Conservation (phyloP, 35 echinoderm and acorn worm species). For the Acanthaster planci region DNA sequence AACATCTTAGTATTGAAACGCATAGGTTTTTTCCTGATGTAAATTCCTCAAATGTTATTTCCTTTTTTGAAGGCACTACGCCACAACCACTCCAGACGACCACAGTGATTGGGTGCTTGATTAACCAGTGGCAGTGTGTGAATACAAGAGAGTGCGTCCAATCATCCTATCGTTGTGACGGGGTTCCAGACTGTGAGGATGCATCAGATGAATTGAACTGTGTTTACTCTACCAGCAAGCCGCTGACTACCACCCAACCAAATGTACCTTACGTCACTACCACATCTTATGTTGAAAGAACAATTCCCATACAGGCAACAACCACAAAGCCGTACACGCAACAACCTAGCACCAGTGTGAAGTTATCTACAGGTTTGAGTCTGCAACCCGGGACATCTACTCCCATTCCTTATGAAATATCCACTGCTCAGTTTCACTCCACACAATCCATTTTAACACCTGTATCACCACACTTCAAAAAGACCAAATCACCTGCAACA, state of each 20-base stretch:
- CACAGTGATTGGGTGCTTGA: conserved; percentile 48
- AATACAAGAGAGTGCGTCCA: conserved; percentile 23
- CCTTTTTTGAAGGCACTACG: conserved; percentile 57
- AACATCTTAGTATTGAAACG: too few relatives aligned
- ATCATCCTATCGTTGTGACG: conserved; percentile 35
- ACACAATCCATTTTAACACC: conserved; percentile 30
- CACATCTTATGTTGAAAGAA: not conserved
- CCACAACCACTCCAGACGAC: conserved; percentile 69
- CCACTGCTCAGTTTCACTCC: conserved; percentile 13
- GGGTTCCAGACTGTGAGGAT: conserved; percentile 23
- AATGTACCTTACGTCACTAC: not conserved
- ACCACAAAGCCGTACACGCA: conserved; percentile 6
- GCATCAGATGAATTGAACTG: conserved; percentile 45
- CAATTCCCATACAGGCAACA: not conserved
- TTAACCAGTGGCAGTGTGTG: conserved; percentile 62
- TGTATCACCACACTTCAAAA: not conserved
- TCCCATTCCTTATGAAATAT: not conserved
- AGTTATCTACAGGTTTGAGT: not conserved
- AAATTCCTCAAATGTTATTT: not conserved
- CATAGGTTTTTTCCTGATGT: not conserved
- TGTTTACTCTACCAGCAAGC: conserved; percentile 22
- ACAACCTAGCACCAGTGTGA: conserved; percentile 10
- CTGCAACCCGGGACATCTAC: not conserved
- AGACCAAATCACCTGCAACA: conserved; percentile 20
- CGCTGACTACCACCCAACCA: not conserved